Evolutionary conservation across 64 coral and sea anemone species (phyloP).

Genomic region (Pocillopora damicornis): DNA sequence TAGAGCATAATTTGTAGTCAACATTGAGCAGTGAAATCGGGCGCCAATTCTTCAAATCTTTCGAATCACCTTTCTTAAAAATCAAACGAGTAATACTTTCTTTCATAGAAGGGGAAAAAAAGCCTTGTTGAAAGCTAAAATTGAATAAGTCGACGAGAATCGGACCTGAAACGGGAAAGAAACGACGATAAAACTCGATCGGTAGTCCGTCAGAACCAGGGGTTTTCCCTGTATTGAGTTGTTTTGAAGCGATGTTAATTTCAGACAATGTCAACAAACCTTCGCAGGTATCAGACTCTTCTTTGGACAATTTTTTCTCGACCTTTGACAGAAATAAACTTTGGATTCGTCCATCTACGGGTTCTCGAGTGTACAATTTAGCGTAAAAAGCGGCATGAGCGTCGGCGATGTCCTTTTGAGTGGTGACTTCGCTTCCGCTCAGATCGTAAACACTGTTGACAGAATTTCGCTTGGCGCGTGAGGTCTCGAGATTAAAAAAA

Average conservation of each 20-base stretch:
- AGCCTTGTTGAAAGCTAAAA: not conserved
- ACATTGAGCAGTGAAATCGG: not conserved
- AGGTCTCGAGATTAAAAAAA: not conserved
- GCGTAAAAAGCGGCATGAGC: not conserved
- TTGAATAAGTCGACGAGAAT: not conserved
- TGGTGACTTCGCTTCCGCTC: not conserved
- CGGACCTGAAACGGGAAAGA: not conserved
- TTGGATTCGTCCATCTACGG: too few species aligned
- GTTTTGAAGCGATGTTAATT: too few species aligned
- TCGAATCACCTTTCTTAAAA: slow-evolving; percentile 8
- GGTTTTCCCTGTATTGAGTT: not conserved
- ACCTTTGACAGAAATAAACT: too few species aligned
- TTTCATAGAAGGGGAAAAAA: not conserved
- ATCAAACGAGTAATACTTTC: not conserved
- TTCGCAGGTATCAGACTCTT: not conserved
- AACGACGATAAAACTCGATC: not conserved
- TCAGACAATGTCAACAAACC: not conserved
- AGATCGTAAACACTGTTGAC: not conserved
- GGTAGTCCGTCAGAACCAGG: slow-evolving; percentile 20
- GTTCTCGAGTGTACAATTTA: not conserved
- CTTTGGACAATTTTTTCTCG: not conserved
- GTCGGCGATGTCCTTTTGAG: not conserved
- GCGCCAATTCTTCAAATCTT: not conserved
- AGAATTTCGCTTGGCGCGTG: not conserved
- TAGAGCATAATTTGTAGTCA: slow-evolving; percentile 21